Evolutionary conservation across 2,113 vertebrate genomes (phyloP), one percentile per base, ranked within the genome.

Genomic region (Aphyosemion australe): DNA sequence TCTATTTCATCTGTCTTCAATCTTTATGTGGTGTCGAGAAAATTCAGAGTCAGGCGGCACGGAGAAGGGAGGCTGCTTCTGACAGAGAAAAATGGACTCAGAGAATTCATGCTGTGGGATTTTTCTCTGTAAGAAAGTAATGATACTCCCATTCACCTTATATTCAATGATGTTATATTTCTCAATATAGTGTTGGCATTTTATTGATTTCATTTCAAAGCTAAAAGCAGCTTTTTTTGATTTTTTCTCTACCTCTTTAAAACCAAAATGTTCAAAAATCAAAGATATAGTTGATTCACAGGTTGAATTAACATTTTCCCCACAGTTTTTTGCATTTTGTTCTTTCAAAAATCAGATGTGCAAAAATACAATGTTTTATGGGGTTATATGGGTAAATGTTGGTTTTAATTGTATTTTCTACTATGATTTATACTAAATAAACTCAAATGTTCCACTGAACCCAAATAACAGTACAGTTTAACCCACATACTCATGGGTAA

Each of bases 1-100:
- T 51, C 42, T 66, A 60, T 55, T 61, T 74, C 46, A 61, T 61
- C 67, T 53, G 41, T 53, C 20, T 53, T 61, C 39, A 45, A 4
- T 71, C 26, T 60, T 54, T 0, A 26, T 65, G 55, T 0, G 12
- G 20, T 9, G 26, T 1, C 6, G 31, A 57, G 45, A 3, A 32
- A 58, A 31, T 63, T 62, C 48, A 20, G 52, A 12, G 26, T 66
- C 16, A 2, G 54, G 55, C 60, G 45, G 52, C 20, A 0, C 52
- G 19, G 46, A 26, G 46, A 56, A 53, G 39, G 52, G 31, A 56
- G 45, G 16, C 16, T 49, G 62, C 51, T 26, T 34, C 31, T 42
- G 69, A 65, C 7, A 13, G 45, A 59, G 54, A 5, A 18, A 53
- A 48, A 66, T 59, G 50, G 42, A 50, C 50, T 37, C 21, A n/a